Base-by-base conservation (phyloP, 2,797 vertebrate species). In the Synaphobranchus kaupii region DNA sequence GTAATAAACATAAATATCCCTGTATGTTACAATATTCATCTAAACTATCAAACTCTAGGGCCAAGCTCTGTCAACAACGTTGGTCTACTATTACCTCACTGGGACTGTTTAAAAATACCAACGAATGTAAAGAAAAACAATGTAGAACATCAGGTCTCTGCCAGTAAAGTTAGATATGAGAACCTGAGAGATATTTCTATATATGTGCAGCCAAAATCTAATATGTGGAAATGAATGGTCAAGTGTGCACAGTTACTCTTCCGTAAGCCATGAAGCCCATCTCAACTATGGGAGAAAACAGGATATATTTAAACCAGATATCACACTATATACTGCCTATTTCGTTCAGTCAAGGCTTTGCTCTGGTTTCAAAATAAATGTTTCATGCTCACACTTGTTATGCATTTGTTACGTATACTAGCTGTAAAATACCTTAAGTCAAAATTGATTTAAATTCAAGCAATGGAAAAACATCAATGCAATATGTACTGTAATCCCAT, bases 251-350 rank as follows among this genome's bases (percentile, higher is more conserved):
- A 39, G 15, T 39, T 78, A 78, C 15, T 50, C n/a, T 50, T 66
- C 60, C 12, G n/a, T 68, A 25, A 81, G 39, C 20, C 81, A 47
- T 28, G 47, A 47, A 31, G 44, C 44, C 48, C n/a, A 20, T 47
- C 47, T 84, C 81, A 71, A 82, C 54, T 80, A 86, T 68, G 48
- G 39, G 8, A 83, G 31, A n/a, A 82, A 52, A 48, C 15, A 20
- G 31, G 56, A 80, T 15, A 82, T 86, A 66, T 86, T 86, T 71
- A 78, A 78, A 39, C 34, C 39, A 17, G n/a, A 34, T 66, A 48
- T 66, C 44, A 80, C 20, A 52, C 47, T 83, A 68, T 68, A 7
- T 68, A 68, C 63, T 83, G 0, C 47, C 39, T 47, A 78, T 22
- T 17, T 28, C 12, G 47, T 44, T 73, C 22, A 52, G 63, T 22